A percentile compares a stretch with the other conserved stretches of the same genome.
phyloP scores from a whole-genome alignment of 2,888 invertebrate genomes.

The Aphidoletes aphidimyza region DNA sequence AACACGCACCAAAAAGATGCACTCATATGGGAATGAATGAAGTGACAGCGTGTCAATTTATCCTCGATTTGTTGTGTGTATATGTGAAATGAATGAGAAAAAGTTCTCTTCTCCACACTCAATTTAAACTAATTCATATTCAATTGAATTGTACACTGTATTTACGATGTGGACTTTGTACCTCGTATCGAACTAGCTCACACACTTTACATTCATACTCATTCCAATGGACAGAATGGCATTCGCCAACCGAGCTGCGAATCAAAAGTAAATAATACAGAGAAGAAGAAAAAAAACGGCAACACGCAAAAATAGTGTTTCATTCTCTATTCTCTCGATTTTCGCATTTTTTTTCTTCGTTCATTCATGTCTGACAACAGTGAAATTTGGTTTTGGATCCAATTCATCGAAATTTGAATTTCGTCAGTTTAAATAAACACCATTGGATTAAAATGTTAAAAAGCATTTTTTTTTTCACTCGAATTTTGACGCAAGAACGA shows the following conservation, averaged over 20 bases:
- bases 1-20: too few species aligned
- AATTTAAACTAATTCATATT: constrained; percentile 2
- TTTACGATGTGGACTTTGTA: background rate
- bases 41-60: too few species aligned
- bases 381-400: too few species aligned
- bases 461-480: too few species aligned
- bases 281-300: background rate
- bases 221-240: background rate
- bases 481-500: background rate
- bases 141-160: background rate
- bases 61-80: too few species aligned
- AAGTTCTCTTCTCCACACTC: background rate
- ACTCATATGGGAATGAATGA: too few species aligned
- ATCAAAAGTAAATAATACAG: background rate
- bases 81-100: too few species aligned
- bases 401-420: background rate
- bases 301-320: background rate
- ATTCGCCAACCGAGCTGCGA: background rate
- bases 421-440: background rate
- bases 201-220: background rate
- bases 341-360: too few species aligned
- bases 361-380: too few species aligned
- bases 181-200: background rate
- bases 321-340: background rate
- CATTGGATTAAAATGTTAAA: background rate